Base-by-base conservation (phyloP, 2,113 vertebrate species). In the Trichechus manatus region DNA sequence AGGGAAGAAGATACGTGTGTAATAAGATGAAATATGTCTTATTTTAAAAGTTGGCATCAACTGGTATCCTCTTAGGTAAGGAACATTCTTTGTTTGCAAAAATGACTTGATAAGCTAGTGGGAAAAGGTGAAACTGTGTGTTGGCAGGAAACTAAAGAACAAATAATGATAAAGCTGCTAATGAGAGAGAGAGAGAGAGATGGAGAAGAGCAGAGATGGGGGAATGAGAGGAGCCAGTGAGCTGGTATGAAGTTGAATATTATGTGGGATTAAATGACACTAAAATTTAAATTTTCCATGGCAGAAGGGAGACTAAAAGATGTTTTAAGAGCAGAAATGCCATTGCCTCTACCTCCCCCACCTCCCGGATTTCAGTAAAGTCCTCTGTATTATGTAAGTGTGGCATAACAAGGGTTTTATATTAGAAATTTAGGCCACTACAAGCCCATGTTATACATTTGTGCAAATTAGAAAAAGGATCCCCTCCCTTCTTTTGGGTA, bases 11-110 rank as follows among this genome's bases (percentile, higher is more conserved):
- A 27, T 11, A 6, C 19, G 20, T 20, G 25, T 20, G 25, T 61
- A 39, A 47, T 50, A 11, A 92, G 66, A 56, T 59, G 36, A 75
- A 64, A 47, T 25, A 14, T 50, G 29, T 13, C 13, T 39, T 83
- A 17, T 74, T 31, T 59, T 63, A 66, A 47, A 22, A 47, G 79
- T 8, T 29, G n/a, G 23, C 13, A 29, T 79, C 68, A 47, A 70
- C 8, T 29, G n/a, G 23, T 13, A 29, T 83, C 75, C 75, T 88
- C 79, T 78, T 75, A 84, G 56, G 64, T 66, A 82, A 78, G 53
- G 87, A 77, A 36, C 31, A 33, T 27, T 72, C 80, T 91, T 82
- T 86, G 33, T 85, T 89, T 77, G 53, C 66, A n/a, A 93, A 81
- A 66, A 29, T 25, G 13, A n/a, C 81, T 83, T 87, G 70, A 64